These are phyloP conservation scores for Pseudomyrmex gracilis DNA, from an alignment of 1,140 invertebrate genomes.

Conservation along the genomic window DNA sequence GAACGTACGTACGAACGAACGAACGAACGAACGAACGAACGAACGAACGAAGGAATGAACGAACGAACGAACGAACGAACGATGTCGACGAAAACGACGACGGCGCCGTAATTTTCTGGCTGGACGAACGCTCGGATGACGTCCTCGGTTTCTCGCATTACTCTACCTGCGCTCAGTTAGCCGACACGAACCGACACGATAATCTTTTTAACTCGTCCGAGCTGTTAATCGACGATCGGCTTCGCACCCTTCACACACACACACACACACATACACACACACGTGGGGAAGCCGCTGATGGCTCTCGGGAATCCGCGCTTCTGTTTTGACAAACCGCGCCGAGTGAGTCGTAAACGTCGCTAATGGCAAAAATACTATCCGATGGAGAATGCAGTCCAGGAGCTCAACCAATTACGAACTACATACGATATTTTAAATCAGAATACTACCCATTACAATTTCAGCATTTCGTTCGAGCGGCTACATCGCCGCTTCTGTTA, in stretches of 20 bases:
- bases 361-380: constrained; percentile 38
- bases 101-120: constrained; percentile 71
- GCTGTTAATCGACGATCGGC: constrained; percentile 66
- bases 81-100: constrained; percentile 40
- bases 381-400: not conserved
- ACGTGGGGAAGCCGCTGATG: constrained; percentile 12
- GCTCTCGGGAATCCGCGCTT: not conserved
- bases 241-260: constrained; percentile 35
- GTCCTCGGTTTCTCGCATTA: constrained; percentile 25
- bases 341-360: constrained; percentile 16
- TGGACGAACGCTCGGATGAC: constrained; percentile 66
- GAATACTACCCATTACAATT: not conserved
- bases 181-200: constrained; percentile 60
- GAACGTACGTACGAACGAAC: constrained; percentile 8
- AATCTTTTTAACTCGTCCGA: constrained; percentile 66
- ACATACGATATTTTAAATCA: constrained; percentile 23
- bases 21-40: constrained; percentile 41
- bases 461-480: not conserved
- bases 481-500: constrained; percentile 14
- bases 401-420: constrained; percentile 15
- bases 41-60: constrained; percentile 34
- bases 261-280: too few species aligned
- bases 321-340: constrained; percentile 41
- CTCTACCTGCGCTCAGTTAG: constrained; percentile 55
- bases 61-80: constrained; percentile 33